Evolutionary conservation across 2,888 invertebrate species (phyloP).

Genomic region (Eueremaeus valkanovi): DNA sequence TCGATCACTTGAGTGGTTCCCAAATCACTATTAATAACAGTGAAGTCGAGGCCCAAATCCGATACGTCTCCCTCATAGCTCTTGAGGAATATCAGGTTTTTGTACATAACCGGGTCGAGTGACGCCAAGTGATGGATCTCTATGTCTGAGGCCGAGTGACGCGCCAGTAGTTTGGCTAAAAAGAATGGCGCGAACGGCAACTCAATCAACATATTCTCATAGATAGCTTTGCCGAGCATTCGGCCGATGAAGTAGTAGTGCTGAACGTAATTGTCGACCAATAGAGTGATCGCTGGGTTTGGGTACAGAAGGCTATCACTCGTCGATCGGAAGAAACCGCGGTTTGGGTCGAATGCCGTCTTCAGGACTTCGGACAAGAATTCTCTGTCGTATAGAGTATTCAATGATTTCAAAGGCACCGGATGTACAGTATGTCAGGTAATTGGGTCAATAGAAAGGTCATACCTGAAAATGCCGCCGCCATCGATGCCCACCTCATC

Average conservation of each 20-base stretch:
- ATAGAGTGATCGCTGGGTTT: slow-evolving; percentile 81
- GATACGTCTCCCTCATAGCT: slow-evolving; percentile 79
- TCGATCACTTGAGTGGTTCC: slow-evolving; percentile 86
- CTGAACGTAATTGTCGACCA: slow-evolving; percentile 77
- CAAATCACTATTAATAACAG: slow-evolving; percentile 79
- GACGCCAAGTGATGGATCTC: slow-evolving; percentile 90
- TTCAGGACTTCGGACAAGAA: slow-evolving; percentile 88
- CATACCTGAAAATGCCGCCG: slow-evolving; percentile 91
- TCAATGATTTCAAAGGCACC: no score
- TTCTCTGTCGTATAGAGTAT: no score
- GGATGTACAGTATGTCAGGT: no score
- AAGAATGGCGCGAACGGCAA: slow-evolving; percentile 94
- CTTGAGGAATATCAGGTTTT: slow-evolving; percentile 77
- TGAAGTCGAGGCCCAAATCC: slow-evolving; percentile 82
- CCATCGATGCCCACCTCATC: slow-evolving; percentile 97
- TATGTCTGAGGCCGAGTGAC: slow-evolving; percentile 63
- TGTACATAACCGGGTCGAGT: slow-evolving; percentile 84
- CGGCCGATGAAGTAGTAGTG: slow-evolving; percentile 94
- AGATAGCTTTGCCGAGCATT: slow-evolving; percentile 90
- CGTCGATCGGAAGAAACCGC: slow-evolving; percentile 84
- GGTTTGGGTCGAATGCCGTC: slow-evolving; percentile 92
- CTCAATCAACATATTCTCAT: slow-evolving; percentile 90
- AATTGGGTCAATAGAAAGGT: no score
- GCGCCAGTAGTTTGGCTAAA: slow-evolving; percentile 77
- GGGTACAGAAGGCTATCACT: slow-evolving; percentile 91